Evolutionary conservation across 1,140 invertebrate species (phyloP).

Genomic region (Drosophila pandora): DNA sequence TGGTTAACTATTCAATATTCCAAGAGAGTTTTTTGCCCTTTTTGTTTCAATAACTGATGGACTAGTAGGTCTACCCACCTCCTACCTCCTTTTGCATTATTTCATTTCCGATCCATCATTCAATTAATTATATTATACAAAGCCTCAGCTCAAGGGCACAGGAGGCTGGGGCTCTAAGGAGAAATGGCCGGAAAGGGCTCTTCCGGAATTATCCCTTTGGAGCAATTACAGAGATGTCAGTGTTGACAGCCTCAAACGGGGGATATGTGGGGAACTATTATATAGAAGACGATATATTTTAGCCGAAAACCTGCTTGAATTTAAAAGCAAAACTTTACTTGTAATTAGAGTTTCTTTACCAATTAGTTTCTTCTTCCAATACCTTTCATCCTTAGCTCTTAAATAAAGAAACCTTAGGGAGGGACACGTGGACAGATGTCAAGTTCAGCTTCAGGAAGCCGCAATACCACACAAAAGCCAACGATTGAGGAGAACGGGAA

Average conservation of each 20-base stretch:
- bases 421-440: slow-evolving; percentile 48
- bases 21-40: neutral
- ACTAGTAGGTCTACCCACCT: no score
- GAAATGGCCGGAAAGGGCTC: neutral
- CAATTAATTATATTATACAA: slow-evolving; percentile 33
- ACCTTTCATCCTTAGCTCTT: neutral
- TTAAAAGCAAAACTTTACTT: neutral
- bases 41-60: no score
- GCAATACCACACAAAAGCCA: neutral
- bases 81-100: slow-evolving; percentile 1
- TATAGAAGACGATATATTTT: no score
- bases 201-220: slow-evolving; percentile 43
- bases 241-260: slow-evolving; percentile 56
- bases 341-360: neutral
- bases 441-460: slow-evolving; percentile 20
- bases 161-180: neutral
- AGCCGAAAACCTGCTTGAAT: no score
- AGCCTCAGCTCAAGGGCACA: slow-evolving; percentile 1
- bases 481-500: slow-evolving; percentile 1
- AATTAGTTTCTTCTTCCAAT: neutral
- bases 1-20: slow-evolving; percentile 1
- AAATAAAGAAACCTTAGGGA: neutral
- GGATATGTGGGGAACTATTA: neutral
- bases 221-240: slow-evolving; percentile 61
- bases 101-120: slow-evolving; percentile 41